Evolutionary conservation across 2,113 vertebrate species (phyloP).

Genomic region (Rhipidura dahli): DNA sequence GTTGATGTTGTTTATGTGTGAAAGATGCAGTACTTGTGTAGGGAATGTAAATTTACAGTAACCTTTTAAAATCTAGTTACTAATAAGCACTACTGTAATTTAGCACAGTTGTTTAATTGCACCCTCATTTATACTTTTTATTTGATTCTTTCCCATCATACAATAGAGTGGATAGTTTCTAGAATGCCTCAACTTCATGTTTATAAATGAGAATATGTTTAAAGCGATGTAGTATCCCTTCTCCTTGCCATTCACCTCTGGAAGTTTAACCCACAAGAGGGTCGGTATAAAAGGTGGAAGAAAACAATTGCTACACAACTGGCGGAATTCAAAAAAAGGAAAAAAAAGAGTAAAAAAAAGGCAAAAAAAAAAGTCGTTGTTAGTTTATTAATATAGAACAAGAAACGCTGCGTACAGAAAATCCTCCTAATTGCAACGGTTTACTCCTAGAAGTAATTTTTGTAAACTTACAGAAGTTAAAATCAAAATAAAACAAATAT

Average conservation of each 20-base stretch:
- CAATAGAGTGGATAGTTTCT: constrained; percentile 83
- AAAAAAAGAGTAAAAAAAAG: constrained; percentile 27
- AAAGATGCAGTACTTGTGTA: constrained; percentile 99
- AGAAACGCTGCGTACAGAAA: constrained; percentile 50
- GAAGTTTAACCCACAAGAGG: constrained; percentile 57
- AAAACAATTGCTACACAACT: constrained; percentile 42
- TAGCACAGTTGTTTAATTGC: constrained; percentile 92
- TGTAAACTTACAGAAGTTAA: constrained; percentile 63
- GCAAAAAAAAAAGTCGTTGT: constrained; percentile 13
- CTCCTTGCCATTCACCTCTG: constrained; percentile 65
- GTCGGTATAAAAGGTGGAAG: constrained; percentile 29
- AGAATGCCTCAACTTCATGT: constrained; percentile 82
- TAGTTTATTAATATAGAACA: constrained; percentile 63
- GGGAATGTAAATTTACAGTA: constrained; percentile 99
- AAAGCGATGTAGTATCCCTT: constrained; percentile 76
- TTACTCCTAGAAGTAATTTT: constrained; percentile 72
- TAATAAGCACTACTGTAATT: constrained; percentile 99
- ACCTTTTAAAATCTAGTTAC: constrained; percentile 99
- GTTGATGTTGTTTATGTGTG: constrained; percentile 99
- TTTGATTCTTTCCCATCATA: constrained; percentile 84
- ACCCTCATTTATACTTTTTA: constrained; percentile 85
- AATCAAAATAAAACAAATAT: constrained; percentile 48
- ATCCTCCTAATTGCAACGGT: constrained; percentile 58
- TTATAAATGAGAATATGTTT: constrained; percentile 83
- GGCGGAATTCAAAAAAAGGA: background rate